Percentiles rank a stretch among this genome's conserved stretches.
phyloP scores from a whole-genome alignment of 1,140 invertebrate species.

The Aleiodes sp. region DNA sequence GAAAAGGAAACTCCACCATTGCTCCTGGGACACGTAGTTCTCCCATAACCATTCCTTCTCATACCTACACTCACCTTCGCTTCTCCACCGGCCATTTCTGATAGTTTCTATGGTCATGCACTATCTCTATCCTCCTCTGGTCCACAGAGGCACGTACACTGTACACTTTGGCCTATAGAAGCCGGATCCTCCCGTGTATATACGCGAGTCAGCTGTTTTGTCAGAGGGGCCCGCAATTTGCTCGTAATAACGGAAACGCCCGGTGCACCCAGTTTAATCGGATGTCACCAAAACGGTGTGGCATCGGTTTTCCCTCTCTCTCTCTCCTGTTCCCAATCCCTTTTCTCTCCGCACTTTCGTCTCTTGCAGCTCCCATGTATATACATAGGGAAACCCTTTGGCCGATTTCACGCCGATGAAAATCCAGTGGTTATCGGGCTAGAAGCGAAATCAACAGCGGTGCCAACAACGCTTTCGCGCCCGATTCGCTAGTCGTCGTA shows the following conservation, averaged over 20 bases:
- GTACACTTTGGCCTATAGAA: background rate
- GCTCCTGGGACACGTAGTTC: conserved; percentile 34
- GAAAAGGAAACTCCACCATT: conserved; percentile 32
- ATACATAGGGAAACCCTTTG: conserved; percentile 13
- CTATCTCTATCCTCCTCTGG: background rate
- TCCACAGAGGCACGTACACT: background rate
- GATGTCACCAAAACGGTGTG: conserved; percentile 40
- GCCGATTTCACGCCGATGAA: conserved; percentile 32
- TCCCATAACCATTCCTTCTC: conserved; percentile 28
- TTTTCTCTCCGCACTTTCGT: background rate
- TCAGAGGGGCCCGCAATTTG: conserved; percentile 45
- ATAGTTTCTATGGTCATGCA: conserved; percentile 7
- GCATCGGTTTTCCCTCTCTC: background rate
- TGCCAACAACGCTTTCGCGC: conserved; percentile 34
- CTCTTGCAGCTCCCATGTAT: too few relatives aligned
- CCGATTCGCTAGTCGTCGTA: conserved; percentile 12
- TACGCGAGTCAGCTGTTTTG: conserved; percentile 50
- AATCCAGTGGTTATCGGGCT: conserved; percentile 32
- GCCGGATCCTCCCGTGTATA: background rate
- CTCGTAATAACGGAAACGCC: conserved; percentile 51
- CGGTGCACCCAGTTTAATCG: conserved; percentile 45
- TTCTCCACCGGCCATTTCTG: background rate
- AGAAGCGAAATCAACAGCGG: conserved; percentile 34
- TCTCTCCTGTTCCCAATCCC: background rate
- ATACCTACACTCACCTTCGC: background rate